Base-by-base conservation (phyloP, 2,888 invertebrate genomes). In the Eristalis arbustorum region DNA sequence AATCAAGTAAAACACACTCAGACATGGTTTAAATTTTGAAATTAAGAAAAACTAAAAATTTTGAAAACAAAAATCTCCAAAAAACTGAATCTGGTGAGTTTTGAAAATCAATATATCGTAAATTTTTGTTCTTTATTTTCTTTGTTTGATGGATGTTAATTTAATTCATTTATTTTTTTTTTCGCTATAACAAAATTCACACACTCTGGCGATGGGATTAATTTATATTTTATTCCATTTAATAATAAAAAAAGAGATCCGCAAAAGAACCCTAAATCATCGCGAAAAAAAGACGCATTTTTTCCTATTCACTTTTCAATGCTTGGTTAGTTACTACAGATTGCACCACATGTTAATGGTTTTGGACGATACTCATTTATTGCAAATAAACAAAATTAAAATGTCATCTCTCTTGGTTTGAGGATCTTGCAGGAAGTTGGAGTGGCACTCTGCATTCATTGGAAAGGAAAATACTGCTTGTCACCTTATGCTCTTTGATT, bases 131-230 rank as follows among this genome's bases (percentile, higher is more conserved):
- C 14, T 61, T 67, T 40, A 2, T 68, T 14, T 67, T 62, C 3
- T 68, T 64, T 5, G 59, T 31, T 66, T 59, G 42, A 64, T 74
- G 75, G 71, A 75, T 81, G 81, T 66, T 81, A 71, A 59, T 75
- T 75, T 64, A 69, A 40, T 67, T 67, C 14, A 61, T 64, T 31
- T 31, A 31, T 10, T 64, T 25, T 67, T 67, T 71, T 66, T 63
- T 73, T 73, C 34, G 42, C 59, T 34, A 63, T 69, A 69, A 81
- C 18, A 64, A 64, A 37, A 64, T n/a, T 31, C 31, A 71, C 64
- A 68, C 68, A 74, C 56, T 62, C 11, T 73, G 80, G 80, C 73
- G 80, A 66, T 68, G 80, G 73, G 68, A 80, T 56, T 80, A 37
- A 66, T 72, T 69, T 74, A 14, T 37, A 14, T 42, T 25, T 34